Percentiles rank a stretch among this genome's conserved stretches.
Evolutionary conservation across 2,797 vertebrate species (phyloP).

Genomic region (Pseudochromis fuscus): DNA sequence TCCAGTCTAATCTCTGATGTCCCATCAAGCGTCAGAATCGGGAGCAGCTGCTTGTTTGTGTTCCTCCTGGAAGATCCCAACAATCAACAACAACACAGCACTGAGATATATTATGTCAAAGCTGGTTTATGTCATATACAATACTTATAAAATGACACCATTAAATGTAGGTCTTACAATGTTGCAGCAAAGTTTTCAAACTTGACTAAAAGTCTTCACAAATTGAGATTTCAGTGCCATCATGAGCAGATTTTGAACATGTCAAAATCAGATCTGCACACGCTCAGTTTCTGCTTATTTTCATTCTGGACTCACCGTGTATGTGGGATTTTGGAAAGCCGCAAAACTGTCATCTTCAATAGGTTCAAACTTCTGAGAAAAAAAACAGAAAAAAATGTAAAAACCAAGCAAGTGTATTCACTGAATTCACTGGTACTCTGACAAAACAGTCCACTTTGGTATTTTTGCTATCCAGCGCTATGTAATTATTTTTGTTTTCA

Average conservation of each 20-base stretch:
- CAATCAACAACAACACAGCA: background rate
- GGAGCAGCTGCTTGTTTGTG: background rate
- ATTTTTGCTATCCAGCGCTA: background rate
- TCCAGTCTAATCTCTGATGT: conserved; percentile 16
- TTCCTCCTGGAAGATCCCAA: conserved; percentile 51
- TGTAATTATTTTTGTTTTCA: background rate
- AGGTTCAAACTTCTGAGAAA: conserved; percentile 33
- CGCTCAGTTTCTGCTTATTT: background rate
- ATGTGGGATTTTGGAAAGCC: conserved; percentile 68
- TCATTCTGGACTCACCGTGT: conserved; percentile 58
- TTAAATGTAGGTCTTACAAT: background rate
- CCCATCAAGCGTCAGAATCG: conserved; percentile 59
- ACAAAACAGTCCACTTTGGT: background rate
- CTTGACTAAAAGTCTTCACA: background rate
- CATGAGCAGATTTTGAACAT: background rate
- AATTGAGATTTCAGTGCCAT: background rate
- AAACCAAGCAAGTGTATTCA: background rate
- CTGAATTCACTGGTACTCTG: background rate
- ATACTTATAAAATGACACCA: background rate
- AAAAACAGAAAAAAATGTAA: conserved; percentile 5
- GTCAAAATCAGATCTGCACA: conserved; percentile 1
- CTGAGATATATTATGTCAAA: background rate
- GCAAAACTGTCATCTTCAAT: conserved; percentile 21
- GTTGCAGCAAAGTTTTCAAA: background rate
- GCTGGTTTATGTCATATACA: background rate